These are phyloP conservation scores for Lochmaea crataegi DNA, from an alignment of 2,888 invertebrate species.

Conservation along the genomic window DNA sequence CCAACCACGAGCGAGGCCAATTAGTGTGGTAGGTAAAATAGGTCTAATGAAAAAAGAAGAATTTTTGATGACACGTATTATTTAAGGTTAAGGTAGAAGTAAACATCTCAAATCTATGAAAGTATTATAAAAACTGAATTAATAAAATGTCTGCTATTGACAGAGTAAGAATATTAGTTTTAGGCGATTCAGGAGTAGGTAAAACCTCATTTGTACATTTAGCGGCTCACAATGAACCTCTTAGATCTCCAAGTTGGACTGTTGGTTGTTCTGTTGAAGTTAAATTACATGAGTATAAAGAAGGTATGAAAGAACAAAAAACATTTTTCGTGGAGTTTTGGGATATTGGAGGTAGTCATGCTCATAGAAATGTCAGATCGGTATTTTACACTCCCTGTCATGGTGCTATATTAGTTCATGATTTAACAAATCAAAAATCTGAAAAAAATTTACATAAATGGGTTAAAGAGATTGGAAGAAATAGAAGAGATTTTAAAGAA, in stretches of 20 bases:
- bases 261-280: slow-evolving; percentile 97
- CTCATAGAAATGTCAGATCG: slow-evolving; percentile 91
- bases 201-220: slow-evolving; percentile 95
- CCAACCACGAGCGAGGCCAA: not conserved
- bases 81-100: not conserved
- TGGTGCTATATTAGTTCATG: slow-evolving; percentile 96
- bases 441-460: slow-evolving; percentile 93
- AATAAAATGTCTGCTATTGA: slow-evolving; percentile 81
- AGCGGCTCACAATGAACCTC: slow-evolving; percentile 87
- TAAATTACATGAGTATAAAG: slow-evolving; percentile 93
- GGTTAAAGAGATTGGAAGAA: slow-evolving; percentile 76
- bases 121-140: slow-evolving; percentile 1
- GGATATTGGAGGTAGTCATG: slow-evolving; percentile 96
- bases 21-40: too few species aligned
- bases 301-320: slow-evolving; percentile 91
- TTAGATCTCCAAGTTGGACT: slow-evolving; percentile 92
- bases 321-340: slow-evolving; percentile 95
- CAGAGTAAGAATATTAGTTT: slow-evolving; percentile 89
- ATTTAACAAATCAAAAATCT: slow-evolving; percentile 95
- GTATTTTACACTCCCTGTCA: slow-evolving; percentile 95
- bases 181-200: slow-evolving; percentile 95
- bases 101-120: not conserved
- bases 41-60: not conserved
- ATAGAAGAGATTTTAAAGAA: slow-evolving; percentile 40
- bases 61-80: not conserved